phyloP scores from a whole-genome alignment of 2,797 vertebrate genomes.

The Alca torda region DNA sequence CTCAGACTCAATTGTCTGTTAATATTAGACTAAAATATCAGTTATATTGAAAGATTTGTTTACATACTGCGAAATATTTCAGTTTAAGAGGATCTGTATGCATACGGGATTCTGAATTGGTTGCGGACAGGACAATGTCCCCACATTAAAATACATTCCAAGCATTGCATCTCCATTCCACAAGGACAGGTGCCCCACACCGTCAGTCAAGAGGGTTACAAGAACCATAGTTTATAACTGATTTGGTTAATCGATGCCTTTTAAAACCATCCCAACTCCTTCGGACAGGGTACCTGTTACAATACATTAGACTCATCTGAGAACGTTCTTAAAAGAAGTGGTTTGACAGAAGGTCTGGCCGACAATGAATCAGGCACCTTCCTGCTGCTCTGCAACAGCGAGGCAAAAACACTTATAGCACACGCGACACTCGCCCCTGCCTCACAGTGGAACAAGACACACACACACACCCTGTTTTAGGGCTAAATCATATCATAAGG shows the following conservation, averaged over 20 bases:
- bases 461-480: background rate
- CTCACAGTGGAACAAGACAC: background rate
- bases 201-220: slow-evolving; percentile 69
- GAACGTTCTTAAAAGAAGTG: slow-evolving; percentile 99
- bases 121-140: background rate
- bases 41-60: background rate
- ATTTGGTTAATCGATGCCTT: slow-evolving; percentile 75
- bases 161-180: slow-evolving; percentile 74
- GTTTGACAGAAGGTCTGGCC: slow-evolving; percentile 90
- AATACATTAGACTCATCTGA: slow-evolving; percentile 96
- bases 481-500: accelerated
- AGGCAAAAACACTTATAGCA: slow-evolving; percentile 84
- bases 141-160: slow-evolving; percentile 65
- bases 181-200: slow-evolving; percentile 73
- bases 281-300: slow-evolving; percentile 91
- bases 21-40: background rate
- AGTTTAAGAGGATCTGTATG: background rate
- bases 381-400: slow-evolving; percentile 90
- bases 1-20: background rate
- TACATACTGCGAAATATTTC: background rate
- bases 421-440: slow-evolving; percentile 10
- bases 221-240: slow-evolving; percentile 68
- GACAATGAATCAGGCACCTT: slow-evolving; percentile 81
- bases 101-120: background rate
- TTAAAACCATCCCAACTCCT: slow-evolving; percentile 72